Evolutionary conservation across 1,140 invertebrate species (phyloP), one percentile per base, ranked within the genome.

Genomic region (Aphidius gifuensis): DNA sequence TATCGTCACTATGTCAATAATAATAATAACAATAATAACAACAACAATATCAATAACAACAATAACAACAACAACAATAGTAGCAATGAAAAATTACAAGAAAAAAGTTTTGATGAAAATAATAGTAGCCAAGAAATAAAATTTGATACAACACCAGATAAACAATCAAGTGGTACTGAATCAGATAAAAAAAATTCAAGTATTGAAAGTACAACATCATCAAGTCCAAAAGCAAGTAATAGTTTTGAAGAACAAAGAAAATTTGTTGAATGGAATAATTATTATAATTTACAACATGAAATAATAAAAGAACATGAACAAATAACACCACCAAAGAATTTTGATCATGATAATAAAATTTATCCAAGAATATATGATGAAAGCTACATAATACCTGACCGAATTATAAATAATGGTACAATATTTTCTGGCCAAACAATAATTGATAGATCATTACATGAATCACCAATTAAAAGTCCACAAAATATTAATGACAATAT

Each of bases 1-100:
- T 92, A 92, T 74, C 88, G 91, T 64, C 91, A 93, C 73, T 87
- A 86, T 64, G 78, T 81, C 11, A 80, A 80, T 68, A 82, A 83
- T 58, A 32, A 32, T 4, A 32, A 32, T 1, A 32, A 32, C 23
- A 32, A 32, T 1, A 32, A 32, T 4, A 32, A 32, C 23, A 32
- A 32, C 23, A 32, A 32, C 4, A 32, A 32, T 1, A 32, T 1
- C 23, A 32, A 32, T 1, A 32, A 32, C 1, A 32, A 1, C 1
- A 32, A 32, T 4, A 32, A 32, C 23, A 32, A 32, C 23, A 32
- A 32, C 23, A 32, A 32, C 4, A 32, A 32, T 4, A 32, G 23
- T 32, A 32, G 23, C 1, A 75, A 78, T 58, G 71, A 80, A 55
- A 79, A 77, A 48, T 43, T 74, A 0, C 75, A 75, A 21, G 75